Conservation (phyloP, 2,797 vertebrate genomes). For the Megalops cyprinoides region DNA sequence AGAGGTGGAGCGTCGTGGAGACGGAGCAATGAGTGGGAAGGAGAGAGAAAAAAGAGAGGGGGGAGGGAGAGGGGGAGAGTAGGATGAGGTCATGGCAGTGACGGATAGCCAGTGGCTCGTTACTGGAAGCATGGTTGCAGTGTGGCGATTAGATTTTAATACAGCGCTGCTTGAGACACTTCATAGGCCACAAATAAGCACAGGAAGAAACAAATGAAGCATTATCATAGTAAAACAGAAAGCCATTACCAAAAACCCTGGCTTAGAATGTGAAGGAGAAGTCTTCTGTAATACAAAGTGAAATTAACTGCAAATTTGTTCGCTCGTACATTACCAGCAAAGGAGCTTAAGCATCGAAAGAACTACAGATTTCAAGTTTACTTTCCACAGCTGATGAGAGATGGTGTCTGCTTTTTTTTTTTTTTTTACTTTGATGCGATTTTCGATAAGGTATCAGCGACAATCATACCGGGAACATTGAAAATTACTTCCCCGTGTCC, state of each 20-base stretch:
- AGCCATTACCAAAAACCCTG: slow-evolving; percentile 57
- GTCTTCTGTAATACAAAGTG: background rate
- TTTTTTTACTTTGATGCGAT: background rate
- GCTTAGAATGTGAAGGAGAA: background rate
- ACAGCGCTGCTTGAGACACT: slow-evolving; percentile 34
- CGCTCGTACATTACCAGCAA: background rate
- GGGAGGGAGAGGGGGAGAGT: slow-evolving; percentile 64
- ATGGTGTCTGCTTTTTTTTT: background rate
- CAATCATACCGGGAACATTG: no score
- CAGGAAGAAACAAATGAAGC: slow-evolving; percentile 69
- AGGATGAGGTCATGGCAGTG: slow-evolving; percentile 80
- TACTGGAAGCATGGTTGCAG: slow-evolving; percentile 75
- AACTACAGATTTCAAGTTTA: background rate
- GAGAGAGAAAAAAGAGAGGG: slow-evolving; percentile 16
- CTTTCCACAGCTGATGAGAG: background rate
- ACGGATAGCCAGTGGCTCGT: slow-evolving; percentile 78
- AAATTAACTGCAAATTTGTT: slow-evolving; percentile 10
- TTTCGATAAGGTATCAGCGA: background rate
- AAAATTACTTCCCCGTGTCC: no score
- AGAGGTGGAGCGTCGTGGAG: background rate
- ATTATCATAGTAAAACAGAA: slow-evolving; percentile 71
- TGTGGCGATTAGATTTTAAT: slow-evolving; percentile 84
- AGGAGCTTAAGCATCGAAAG: background rate
- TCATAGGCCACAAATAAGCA: slow-evolving; percentile 73
- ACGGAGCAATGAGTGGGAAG: background rate